Evolutionary conservation across 2,888 invertebrate genomes (phyloP), one percentile per base, ranked within the genome.

Genomic region (Ichneumon xanthorius): DNA sequence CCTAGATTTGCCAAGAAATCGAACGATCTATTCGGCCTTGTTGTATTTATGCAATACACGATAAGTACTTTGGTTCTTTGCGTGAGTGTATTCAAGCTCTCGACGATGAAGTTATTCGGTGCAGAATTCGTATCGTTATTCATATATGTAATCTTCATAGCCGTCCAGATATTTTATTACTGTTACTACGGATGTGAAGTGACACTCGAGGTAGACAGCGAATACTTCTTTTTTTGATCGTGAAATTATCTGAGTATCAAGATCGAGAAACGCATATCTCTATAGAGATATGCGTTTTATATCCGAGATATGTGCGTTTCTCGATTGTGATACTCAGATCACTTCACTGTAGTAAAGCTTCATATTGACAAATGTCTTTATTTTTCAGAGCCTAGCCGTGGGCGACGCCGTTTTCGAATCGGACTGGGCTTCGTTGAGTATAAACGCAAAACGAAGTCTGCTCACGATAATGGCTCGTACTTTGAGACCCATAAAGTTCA

Each of bases 391-490:
- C 80, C 58, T 71, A 26, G 86, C 71, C 50, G 72, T 92, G 30
- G 86, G 81, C n/a, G 82, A 87, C 50, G 89, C 90, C 6, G 79
- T 89, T 30, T 90, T 91, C 68, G 86, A 80, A 48, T 89, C 89
- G 81, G 79, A 91, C 37, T 92, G 92, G 92, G 65, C 84, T 6
- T 45, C 58, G n/a, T 81, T 90, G 16, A 80, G 86, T 6, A 77
- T 7, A 16, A 78, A 50, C 48, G 86, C 89, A 5, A 87, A 88
- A 77, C 89, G 86, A 75, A 85, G 77, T 84, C 55, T 91, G 11
- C 76, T 89, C 1, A 37, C 88, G 30, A 83, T 91, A 7, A 91
- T 92, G 89, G 61, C 81, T 4, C 79, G 89, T n/a, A 76, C 89
- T 5, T 68, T 84, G 11, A 89, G 87, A 65, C 91, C 72, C 9